Percentiles rank a stretch among this genome's conserved stretches.
Conservation (phyloP, 2,113 vertebrate genomes). For the Antechinus stuartii region DNA sequence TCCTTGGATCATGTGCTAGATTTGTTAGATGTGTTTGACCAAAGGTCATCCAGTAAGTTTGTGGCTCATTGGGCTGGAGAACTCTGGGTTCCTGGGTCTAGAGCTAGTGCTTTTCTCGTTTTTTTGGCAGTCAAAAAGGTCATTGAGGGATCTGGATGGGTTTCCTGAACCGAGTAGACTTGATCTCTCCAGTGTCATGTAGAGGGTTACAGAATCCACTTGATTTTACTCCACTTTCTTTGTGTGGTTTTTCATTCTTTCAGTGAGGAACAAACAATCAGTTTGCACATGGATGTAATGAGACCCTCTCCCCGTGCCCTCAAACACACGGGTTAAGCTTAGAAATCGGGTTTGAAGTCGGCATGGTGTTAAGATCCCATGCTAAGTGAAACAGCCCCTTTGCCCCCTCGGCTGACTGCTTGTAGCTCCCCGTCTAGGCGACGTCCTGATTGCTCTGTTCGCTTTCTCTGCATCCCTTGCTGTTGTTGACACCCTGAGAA, state of each 20-base stretch:
- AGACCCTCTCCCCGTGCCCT: neutral
- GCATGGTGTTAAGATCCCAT: neutral
- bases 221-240: neutral
- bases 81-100: neutral
- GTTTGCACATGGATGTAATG: neutral
- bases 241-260: neutral
- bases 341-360: neutral
- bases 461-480: conserved; percentile 27
- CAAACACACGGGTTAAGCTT: neutral
- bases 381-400: neutral
- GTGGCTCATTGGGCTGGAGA: neutral
- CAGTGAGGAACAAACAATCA: neutral
- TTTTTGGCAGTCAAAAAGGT: neutral
- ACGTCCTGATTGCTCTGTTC: conserved; percentile 36
- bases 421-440: neutral
- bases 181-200: neutral
- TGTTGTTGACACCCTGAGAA: neutral
- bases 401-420: neutral
- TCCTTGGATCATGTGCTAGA: neutral
- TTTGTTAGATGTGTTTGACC: neutral
- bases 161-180: neutral
- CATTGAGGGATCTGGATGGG: neutral
- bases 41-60: neutral
- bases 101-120: neutral
- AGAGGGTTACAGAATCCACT: neutral